Base-by-base conservation (phyloP, 2,797 vertebrate species). In the Trichosurus vulpecula region DNA sequence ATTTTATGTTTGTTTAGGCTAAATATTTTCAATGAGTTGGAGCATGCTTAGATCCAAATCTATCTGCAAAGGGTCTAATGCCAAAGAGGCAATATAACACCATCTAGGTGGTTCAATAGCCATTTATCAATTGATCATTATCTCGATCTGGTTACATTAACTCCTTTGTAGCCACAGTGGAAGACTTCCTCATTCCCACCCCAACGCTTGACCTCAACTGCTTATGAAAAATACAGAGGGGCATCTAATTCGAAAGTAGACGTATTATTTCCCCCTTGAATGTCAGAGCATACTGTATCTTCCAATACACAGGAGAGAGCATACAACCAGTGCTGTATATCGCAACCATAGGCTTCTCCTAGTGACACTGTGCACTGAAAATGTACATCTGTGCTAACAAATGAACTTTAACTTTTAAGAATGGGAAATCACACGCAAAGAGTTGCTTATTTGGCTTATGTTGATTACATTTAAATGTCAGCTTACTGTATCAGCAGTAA, bases 401-500 rank as follows among this genome's bases (percentile, higher is more conserved):
- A 98, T 95, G 66, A 98, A 98, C 98, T 98, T 98, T 97, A 97
- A 98, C 96, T 97, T 97, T 96, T 90, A 98, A 97, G 97, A 98
- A 97, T 96, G 93, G 97, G 94, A 97, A 97, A 98, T 2, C 93
- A 96, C 96, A 97, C 95, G 96, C 95, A 92, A 97, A 92, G 97
- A 98, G 96, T 97, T 98, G 97, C 97, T 98, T 98, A 98, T 97
- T 98, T 98, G 97, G 97, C 98, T 98, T 98, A 97, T 54, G 98
- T 98, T 99, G 98, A 98, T 99, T 98, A 98, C 97, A 98, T 98
- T 98, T 98, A 98, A 99, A 99, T 99, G 99, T 98, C 98, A 99
- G 99, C 96, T 97, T 98, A 99, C 98, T 98, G 98, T 99, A 99
- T 99, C 99, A 99, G 99, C 97, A 99, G 99, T 99, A 99, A 99